Conservation (phyloP, 2,113 vertebrate species). For the Ctenodactylus gundi region DNA sequence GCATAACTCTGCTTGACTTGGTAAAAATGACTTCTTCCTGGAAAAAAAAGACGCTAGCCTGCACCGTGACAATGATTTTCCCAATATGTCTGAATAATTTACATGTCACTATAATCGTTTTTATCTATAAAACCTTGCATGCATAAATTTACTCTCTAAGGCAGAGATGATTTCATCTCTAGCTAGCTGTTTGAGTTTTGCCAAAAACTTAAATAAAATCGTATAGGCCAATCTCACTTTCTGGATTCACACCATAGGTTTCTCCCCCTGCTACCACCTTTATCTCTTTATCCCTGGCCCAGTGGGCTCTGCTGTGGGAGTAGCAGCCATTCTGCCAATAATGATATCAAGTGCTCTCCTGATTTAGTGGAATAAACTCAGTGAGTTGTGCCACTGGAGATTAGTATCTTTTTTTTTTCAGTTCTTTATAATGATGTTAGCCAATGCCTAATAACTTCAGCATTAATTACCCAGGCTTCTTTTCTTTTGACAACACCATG, state of each 20-base stretch:
- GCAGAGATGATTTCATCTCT: constrained; percentile 16
- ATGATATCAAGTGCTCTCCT: constrained; percentile 49
- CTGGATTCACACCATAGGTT: neutral
- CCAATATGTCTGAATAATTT: constrained; percentile 30
- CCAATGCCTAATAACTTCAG: neutral
- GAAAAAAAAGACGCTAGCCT: neutral
- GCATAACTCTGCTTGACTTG: neutral
- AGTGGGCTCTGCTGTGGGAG: neutral
- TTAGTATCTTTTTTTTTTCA: neutral
- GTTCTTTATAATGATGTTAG: neutral
- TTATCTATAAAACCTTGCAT: constrained; percentile 6
- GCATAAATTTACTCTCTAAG: neutral
- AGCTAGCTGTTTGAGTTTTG: neutral
- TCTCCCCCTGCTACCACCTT: neutral
- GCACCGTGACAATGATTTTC: neutral
- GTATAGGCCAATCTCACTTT: neutral
- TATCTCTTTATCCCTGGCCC: neutral
- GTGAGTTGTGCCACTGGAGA: neutral
- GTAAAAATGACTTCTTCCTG: constrained; percentile 10
- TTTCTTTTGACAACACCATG: neutral
- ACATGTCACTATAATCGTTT: neutral
- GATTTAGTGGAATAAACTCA: constrained; percentile 52
- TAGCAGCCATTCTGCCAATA: neutral
- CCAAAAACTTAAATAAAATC: constrained; percentile 17
- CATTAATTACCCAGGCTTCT: neutral